Evolutionary conservation across 2,113 vertebrate species (phyloP).

Genomic region (Cranoglanis bouderius): DNA sequence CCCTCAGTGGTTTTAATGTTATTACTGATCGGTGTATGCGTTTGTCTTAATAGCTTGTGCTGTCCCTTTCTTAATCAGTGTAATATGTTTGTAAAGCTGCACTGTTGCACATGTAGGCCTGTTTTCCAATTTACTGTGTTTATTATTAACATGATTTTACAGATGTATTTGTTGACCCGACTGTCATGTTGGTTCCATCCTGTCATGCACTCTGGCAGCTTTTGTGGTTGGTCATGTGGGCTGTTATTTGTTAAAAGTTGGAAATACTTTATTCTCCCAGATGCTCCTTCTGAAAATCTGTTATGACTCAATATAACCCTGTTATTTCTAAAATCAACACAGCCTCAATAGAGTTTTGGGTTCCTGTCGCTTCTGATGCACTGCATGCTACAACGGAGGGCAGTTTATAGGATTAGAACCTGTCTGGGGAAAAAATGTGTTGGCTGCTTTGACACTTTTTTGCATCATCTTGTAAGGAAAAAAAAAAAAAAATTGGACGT

Average conservation of each 20-base stretch:
- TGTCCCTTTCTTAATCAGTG: neutral
- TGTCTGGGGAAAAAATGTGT: slow-evolving; percentile 2
- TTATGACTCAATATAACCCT: slow-evolving; percentile 11
- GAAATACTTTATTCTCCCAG: slow-evolving; percentile 18
- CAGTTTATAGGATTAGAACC: neutral
- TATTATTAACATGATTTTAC: neutral
- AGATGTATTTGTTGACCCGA: neutral
- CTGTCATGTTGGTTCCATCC: neutral
- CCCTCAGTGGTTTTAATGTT: too few relatives aligned
- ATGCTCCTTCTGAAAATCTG: neutral
- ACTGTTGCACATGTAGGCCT: neutral
- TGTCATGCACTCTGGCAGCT: neutral
- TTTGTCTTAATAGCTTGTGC: neutral
- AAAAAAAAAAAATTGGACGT: neutral
- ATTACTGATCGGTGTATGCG: too few relatives aligned
- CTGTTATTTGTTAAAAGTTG: slow-evolving; percentile 15
- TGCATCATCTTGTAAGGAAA: neutral
- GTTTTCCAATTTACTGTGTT: neutral
- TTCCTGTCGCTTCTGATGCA: slow-evolving; percentile 13
- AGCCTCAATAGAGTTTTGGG: neutral
- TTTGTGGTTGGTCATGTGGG: neutral
- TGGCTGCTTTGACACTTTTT: slow-evolving; percentile 4
- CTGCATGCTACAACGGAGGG: neutral
- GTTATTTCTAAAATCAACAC: slow-evolving; percentile 26
- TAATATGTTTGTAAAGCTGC: neutral